Evolutionary conservation across 2,113 vertebrate species (phyloP).

Genomic region (Bos javanicus): DNA sequence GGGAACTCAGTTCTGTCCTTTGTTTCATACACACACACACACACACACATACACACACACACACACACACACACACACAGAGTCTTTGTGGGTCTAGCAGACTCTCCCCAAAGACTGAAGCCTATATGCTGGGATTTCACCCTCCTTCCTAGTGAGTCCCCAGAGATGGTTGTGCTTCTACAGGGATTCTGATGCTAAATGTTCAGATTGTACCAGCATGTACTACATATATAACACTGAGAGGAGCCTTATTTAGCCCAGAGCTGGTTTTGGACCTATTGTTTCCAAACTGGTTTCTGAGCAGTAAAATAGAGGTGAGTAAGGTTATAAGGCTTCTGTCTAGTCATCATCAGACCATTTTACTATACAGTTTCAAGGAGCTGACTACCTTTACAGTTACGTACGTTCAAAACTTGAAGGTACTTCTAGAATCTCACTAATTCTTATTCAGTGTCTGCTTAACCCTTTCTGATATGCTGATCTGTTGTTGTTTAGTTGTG

Average conservation of each 20-base stretch:
- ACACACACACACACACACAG: neutral
- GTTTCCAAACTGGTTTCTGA: neutral
- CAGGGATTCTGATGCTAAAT: neutral
- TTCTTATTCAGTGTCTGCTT: neutral
- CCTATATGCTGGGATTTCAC: neutral
- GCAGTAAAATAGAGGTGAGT: neutral
- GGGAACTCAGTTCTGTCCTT: neutral
- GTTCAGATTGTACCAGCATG: neutral
- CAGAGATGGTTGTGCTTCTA: neutral
- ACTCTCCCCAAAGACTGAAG: neutral
- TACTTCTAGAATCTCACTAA: neutral
- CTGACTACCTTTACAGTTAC: neutral
- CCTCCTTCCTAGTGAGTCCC: neutral
- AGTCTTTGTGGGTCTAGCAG: neutral
- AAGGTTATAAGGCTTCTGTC: neutral
- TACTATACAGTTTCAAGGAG: neutral
- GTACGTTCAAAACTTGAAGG: neutral
- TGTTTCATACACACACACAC: neutral
- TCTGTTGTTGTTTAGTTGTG: neutral
- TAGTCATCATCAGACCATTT: neutral
- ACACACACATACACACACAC: neutral
- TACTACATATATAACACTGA: fast-evolving
- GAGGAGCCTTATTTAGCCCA: neutral
- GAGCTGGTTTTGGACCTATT: neutral
- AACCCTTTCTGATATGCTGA: neutral